These are phyloP conservation scores for Scarus forsteni DNA, from an alignment of 2,797 vertebrate species.

Conservation along the genomic window DNA sequence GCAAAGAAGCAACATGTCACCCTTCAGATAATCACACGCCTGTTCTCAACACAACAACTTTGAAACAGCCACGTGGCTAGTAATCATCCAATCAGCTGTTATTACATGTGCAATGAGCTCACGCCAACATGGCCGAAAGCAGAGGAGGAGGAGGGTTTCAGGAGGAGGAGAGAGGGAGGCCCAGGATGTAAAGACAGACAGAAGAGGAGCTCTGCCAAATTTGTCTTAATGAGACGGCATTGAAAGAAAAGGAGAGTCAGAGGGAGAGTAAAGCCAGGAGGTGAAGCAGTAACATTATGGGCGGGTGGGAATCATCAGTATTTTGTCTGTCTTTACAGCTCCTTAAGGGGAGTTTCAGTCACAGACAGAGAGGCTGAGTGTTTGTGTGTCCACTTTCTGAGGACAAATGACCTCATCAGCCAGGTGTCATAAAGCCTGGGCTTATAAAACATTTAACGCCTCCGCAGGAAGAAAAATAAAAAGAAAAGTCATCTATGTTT, in stretches of 20 bases:
- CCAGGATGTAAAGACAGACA: not conserved
- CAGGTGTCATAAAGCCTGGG: not conserved
- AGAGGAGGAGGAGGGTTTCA: not conserved
- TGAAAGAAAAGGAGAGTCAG: not conserved
- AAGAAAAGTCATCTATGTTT: conserved; percentile 17
- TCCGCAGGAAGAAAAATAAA: no score
- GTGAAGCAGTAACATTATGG: conserved; percentile 13
- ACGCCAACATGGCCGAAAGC: conserved; percentile 20
- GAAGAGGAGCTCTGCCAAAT: conserved; percentile 2
- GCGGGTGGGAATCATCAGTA: conserved; percentile 28
- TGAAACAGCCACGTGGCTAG: conserved; percentile 4
- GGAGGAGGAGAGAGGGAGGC: not conserved
- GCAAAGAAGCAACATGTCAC: not conserved
- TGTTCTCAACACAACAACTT: not conserved
- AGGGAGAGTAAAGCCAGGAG: conserved; percentile 15
- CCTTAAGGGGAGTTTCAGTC: no score
- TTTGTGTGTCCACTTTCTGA: no score
- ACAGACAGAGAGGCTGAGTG: no score
- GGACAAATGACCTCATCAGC: conserved; percentile 30
- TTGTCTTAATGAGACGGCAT: no score
- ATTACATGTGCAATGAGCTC: conserved; percentile 48
- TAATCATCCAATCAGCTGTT: no score
- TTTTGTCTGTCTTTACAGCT: conserved; percentile 45
- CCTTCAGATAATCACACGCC: not conserved
- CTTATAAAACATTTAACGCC: not conserved